These are phyloP conservation scores for Gonatopus flavifemur DNA, from an alignment of 1,140 invertebrate species.

Conservation along the genomic window DNA sequence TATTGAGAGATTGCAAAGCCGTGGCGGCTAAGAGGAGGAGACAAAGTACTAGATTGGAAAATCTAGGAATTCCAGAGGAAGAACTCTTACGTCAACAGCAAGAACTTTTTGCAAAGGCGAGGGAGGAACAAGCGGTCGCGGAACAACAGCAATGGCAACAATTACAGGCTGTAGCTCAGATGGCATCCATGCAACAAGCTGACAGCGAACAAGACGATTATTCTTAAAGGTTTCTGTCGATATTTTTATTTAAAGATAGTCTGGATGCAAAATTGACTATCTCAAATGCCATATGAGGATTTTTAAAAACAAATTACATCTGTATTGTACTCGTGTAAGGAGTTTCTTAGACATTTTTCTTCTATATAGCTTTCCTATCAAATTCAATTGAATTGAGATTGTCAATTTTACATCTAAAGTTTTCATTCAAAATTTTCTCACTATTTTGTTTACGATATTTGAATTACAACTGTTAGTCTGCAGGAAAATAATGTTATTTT, in stretches of 20 bases:
- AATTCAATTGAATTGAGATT: too few species aligned
- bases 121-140: constrained; percentile 83
- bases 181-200: constrained; percentile 52
- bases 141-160: constrained; percentile 89
- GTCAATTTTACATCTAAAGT: too few species aligned
- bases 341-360: too few species aligned
- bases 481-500: too few species aligned
- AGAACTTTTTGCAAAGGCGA: constrained; percentile 95
- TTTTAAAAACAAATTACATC: neutral
- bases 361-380: too few species aligned
- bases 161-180: constrained; percentile 71
- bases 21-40: constrained; percentile 90
- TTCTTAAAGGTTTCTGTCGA: constrained; percentile 49
- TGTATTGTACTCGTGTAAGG: too few species aligned
- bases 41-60: constrained; percentile 92
- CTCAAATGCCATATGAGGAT: too few species aligned
- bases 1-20: constrained; percentile 93
- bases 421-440: too few species aligned
- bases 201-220: constrained; percentile 58
- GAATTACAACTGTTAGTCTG: too few species aligned
- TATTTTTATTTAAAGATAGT: neutral
- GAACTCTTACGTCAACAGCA: constrained; percentile 95
- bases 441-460: too few species aligned
- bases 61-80: constrained; percentile 96
- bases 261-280: too few species aligned